Base-by-base conservation (phyloP, 2,888 invertebrate species). In the Cosmopolites sordidus region DNA sequence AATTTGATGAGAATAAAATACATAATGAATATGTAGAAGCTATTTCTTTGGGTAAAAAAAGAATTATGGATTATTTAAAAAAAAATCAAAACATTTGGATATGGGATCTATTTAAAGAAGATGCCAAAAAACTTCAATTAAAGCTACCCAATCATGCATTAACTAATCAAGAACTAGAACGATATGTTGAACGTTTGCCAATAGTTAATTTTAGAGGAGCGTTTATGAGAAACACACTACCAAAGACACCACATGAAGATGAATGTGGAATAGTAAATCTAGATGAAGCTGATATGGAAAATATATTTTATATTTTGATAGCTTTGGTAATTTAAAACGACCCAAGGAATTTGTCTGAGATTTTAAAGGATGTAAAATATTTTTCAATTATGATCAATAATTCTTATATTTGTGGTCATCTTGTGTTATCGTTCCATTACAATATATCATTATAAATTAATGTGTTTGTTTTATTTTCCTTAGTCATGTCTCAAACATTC, bases 1-100 rank as follows among this genome's bases (percentile, higher is more conserved):
- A 50, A 48, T 69, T 41, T 43, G 60, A 30, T 68, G 73, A 57
- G 59, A 54, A 30, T 48, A 63, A 45, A 63, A 69, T 3, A n/a
- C 71, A 70, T 54, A 72, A 72, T 56, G 49, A 62, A 61, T 55
- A 59, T 11, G 70, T 72, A 66, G 71, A 72, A 63, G 66, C 66
- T n/a, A 58, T 70, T 14, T 30, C 45, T 12, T 12, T 45, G 18
- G 65, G 33, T 15, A 45, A 45, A 38, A 16, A 18, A 47, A 47
- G 46, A 5, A 66, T 62, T 53, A 68, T 68, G 3, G 17, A 69
- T 16, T 62, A 60, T 58, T 54, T 69, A 11, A 64, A 41, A 41
- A 41, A 16, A 40, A 65, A 46, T 61, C 16, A 16, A 42, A 14
- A 14, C 4, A 18, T 14, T 1, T 37, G 9, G 18, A 33, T 29